phyloP scores from a whole-genome alignment of 2,888 invertebrate genomes.

The Melangyna quadrimaculata region DNA sequence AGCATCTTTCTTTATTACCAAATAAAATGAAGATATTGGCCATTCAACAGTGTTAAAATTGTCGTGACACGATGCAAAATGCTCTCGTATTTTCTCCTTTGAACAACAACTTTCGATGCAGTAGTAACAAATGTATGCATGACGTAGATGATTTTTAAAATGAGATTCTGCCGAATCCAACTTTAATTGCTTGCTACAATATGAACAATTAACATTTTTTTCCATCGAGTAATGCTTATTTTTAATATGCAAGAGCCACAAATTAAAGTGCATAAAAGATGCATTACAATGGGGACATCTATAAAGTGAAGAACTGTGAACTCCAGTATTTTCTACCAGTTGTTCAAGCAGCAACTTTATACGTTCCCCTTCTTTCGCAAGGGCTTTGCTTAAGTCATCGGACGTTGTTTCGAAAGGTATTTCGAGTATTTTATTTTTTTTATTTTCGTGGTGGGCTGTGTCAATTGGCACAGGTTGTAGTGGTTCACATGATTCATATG shows the following conservation, averaged over 20 bases:
- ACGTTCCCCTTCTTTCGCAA: not conserved
- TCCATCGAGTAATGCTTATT: slow-evolving; percentile 63
- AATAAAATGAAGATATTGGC: not conserved
- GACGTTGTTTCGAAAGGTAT: not conserved
- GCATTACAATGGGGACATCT: slow-evolving; percentile 72
- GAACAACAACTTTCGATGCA: slow-evolving; percentile 24
- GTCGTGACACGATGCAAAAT: slow-evolving; percentile 14
- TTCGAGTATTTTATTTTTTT: not conserved
- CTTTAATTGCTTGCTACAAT: not conserved
- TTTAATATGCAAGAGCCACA: slow-evolving; percentile 73
- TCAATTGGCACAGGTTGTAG: not conserved
- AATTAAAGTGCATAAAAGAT: slow-evolving; percentile 70
- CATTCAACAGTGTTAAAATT: not conserved
- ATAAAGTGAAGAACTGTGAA: slow-evolving; percentile 51
- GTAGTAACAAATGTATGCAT: slow-evolving; percentile 40
- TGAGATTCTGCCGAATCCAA: not conserved
- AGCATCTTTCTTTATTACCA: slow-evolving; percentile 16
- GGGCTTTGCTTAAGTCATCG: not conserved
- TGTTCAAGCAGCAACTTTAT: slow-evolving; percentile 23
- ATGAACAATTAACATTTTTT: slow-evolving; percentile 2
- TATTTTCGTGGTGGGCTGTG: not conserved
- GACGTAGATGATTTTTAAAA: slow-evolving; percentile 18
- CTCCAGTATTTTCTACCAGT: slow-evolving; percentile 41
- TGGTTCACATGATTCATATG: not conserved
- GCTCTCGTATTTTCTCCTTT: not conserved